phyloP scores from a whole-genome alignment of 2,888 invertebrate genomes.

The Bugulina stolonifera region DNA sequence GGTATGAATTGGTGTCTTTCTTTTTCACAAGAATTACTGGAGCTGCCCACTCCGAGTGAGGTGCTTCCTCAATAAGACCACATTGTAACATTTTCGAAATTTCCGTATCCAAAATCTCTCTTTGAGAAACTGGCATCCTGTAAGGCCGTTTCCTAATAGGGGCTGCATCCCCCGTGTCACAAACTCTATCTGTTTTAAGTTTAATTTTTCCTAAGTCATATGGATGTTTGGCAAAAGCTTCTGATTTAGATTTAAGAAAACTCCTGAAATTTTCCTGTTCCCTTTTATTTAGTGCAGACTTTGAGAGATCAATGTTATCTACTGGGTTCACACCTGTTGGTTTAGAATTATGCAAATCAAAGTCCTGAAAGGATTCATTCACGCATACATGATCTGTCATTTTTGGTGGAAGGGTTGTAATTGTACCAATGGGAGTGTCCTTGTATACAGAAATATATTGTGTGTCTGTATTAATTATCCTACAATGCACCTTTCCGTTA shows the following conservation, averaged over 20 bases:
- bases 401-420: neutral
- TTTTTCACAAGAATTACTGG: neutral
- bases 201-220: neutral
- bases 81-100: neutral
- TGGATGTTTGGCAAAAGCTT: neutral
- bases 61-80: neutral
- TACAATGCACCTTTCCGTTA: neutral
- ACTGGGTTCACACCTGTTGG: neutral
- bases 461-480: neutral
- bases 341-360: neutral
- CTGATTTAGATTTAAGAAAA: neutral
- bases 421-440: neutral
- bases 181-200: neutral
- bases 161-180: neutral
- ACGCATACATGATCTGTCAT: neutral
- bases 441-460: neutral
- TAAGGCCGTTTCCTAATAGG: neutral
- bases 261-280: neutral
- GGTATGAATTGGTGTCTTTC: too few relatives aligned
- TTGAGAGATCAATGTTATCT: neutral
- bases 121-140: neutral
- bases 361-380: neutral
- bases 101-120: neutral
- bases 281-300: neutral
- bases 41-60: neutral